Evolutionary conservation across 2,888 invertebrate genomes (phyloP).

Genomic region (Caenorhabditis imperialis): DNA sequence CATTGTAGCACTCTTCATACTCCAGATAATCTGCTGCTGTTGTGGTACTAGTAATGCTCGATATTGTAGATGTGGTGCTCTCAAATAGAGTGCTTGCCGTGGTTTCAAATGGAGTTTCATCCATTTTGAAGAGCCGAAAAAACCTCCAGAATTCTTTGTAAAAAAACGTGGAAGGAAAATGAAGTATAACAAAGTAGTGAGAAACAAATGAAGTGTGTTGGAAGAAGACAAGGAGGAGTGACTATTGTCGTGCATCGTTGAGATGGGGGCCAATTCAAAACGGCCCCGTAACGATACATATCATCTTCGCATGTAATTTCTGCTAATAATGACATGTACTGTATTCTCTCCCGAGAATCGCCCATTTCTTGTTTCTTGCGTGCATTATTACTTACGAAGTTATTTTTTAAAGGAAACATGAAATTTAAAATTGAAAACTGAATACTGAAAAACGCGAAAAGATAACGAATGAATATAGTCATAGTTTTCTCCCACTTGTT

Average conservation of each 20-base stretch:
- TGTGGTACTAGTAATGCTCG: constrained; percentile 17
- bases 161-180: constrained; percentile 4
- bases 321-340: constrained; percentile 49
- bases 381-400: too few relatives aligned
- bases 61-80: constrained; percentile 16
- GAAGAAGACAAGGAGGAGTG: constrained; percentile 30
- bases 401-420: too few relatives aligned
- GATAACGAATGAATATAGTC: too few relatives aligned
- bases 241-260: constrained; percentile 47
- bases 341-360: constrained; percentile 9
- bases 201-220: constrained; percentile 21
- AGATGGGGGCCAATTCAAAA: constrained; percentile 48
- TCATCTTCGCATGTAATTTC: constrained; percentile 42
- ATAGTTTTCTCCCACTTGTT: too few relatives aligned
- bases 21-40: constrained; percentile 16
- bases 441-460: too few relatives aligned
- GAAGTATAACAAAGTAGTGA: not conserved
- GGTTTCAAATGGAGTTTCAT: constrained; percentile 38
- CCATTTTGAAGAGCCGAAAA: constrained; percentile 14
- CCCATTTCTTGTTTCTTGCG: not conserved
- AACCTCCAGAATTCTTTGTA: constrained; percentile 33
- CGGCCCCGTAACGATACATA: constrained; percentile 42
- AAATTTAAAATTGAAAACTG: too few relatives aligned
- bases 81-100: constrained; percentile 4
- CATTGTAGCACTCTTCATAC: constrained; percentile 67